phyloP scores from a whole-genome alignment of 2,888 invertebrate genomes.

The Nymphalis polychloros region DNA sequence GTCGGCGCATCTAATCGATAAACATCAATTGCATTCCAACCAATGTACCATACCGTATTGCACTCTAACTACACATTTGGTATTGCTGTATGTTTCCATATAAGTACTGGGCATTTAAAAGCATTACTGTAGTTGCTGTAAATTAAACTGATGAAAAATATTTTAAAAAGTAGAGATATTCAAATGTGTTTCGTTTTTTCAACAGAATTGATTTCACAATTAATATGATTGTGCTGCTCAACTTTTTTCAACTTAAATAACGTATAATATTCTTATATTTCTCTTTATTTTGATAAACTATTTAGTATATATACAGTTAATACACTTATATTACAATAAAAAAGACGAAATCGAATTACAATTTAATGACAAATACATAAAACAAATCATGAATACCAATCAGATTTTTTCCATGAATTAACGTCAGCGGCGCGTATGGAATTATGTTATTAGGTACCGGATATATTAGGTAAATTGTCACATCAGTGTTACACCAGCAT shows the following conservation, averaged over 20 bases:
- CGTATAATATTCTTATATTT: too few species aligned
- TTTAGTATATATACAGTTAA: too few species aligned
- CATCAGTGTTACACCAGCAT: slow-evolving; percentile 18
- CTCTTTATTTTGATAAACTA: too few species aligned
- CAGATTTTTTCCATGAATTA: slow-evolving; percentile 9
- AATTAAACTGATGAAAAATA: too few species aligned
- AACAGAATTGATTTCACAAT: too few species aligned
- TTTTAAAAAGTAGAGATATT: too few species aligned
- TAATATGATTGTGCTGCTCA: too few species aligned
- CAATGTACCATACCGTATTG: slow-evolving; percentile 26
- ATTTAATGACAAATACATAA: not conserved
- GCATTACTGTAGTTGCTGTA: not conserved
- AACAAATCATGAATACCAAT: not conserved
- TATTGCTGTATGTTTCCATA: not conserved
- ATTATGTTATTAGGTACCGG: slow-evolving; percentile 23
- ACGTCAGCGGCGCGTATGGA: not conserved
- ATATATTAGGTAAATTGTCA: slow-evolving; percentile 21
- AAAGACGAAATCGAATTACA: not conserved
- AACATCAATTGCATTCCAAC: slow-evolving; percentile 62
- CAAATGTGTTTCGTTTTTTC: too few species aligned
- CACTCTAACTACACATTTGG: slow-evolving; percentile 8
- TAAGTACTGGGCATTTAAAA: not conserved
- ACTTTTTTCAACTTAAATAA: too few species aligned
- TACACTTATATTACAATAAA: not conserved
- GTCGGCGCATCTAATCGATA: slow-evolving; percentile 68